Evolutionary conservation across 2,113 vertebrate genomes (phyloP).

Genomic region (Psilopsiagon aurifrons): DNA sequence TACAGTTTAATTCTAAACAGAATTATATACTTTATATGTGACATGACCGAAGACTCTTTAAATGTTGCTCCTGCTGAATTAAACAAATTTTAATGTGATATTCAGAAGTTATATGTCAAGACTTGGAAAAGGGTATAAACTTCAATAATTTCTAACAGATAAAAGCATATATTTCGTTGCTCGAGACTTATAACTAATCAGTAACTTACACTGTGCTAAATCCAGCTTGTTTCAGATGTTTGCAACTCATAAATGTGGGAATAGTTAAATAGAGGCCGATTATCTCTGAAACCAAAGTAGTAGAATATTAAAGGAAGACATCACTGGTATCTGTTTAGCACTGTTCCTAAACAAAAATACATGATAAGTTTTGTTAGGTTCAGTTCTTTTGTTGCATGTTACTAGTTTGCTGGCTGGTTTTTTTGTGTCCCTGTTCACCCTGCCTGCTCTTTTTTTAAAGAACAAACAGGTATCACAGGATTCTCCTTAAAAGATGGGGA

Average conservation of each 20-base stretch:
- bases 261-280: background rate
- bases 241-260: background rate
- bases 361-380: background rate
- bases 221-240: background rate
- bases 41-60: background rate
- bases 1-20: background rate
- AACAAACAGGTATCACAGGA: background rate
- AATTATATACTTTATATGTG: background rate
- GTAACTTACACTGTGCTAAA: background rate
- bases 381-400: background rate
- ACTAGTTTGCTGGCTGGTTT: background rate
- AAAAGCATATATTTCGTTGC: background rate
- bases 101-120: background rate
- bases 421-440: background rate
- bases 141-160: background rate
- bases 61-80: background rate
- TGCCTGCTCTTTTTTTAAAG: background rate
- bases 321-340: background rate
- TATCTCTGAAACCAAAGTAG: background rate
- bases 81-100: background rate
- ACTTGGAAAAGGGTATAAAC: background rate
- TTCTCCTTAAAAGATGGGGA: background rate
- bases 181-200: background rate
- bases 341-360: background rate
- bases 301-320: background rate